Evolutionary conservation across 2,888 invertebrate genomes (phyloP).

Genomic region (Resseliella maxima): DNA sequence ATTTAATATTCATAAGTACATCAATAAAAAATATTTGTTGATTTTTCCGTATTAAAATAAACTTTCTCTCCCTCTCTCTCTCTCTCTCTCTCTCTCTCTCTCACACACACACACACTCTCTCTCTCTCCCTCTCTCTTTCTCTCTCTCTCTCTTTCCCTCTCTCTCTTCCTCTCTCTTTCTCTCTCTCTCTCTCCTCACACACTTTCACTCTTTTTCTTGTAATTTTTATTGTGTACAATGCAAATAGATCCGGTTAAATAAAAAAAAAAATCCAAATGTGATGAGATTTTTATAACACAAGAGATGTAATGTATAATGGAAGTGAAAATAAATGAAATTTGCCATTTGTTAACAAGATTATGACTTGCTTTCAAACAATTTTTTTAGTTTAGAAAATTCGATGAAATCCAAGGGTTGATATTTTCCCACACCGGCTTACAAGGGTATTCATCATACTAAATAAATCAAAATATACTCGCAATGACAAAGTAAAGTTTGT

Average conservation of each 20-base stretch:
- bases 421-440: slow-evolving; percentile 8
- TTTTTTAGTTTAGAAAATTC: background rate
- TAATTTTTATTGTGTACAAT: background rate
- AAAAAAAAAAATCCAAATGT: slow-evolving; percentile 29
- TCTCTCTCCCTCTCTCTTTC: background rate
- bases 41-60: slow-evolving; percentile 19
- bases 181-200: background rate
- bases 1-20: slow-evolving; percentile 53
- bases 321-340: background rate
- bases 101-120: background rate
- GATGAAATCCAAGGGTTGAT: slow-evolving; percentile 46
- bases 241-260: slow-evolving; percentile 26
- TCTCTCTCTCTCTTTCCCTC: background rate
- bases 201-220: background rate
- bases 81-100: background rate
- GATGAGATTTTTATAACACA: background rate
- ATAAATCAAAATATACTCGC: background rate
- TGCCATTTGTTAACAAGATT: slow-evolving; percentile 15
- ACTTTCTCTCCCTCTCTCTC: background rate
- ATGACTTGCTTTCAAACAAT: background rate
- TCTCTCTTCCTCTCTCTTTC: background rate
- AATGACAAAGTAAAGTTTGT: slow-evolving; percentile 18
- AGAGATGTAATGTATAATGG: background rate
- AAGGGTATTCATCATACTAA: background rate
- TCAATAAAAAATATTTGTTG: slow-evolving; percentile 43